Base-by-base conservation (phyloP, 1,140 invertebrate species). In the Camponotus pennsylvanicus region DNA sequence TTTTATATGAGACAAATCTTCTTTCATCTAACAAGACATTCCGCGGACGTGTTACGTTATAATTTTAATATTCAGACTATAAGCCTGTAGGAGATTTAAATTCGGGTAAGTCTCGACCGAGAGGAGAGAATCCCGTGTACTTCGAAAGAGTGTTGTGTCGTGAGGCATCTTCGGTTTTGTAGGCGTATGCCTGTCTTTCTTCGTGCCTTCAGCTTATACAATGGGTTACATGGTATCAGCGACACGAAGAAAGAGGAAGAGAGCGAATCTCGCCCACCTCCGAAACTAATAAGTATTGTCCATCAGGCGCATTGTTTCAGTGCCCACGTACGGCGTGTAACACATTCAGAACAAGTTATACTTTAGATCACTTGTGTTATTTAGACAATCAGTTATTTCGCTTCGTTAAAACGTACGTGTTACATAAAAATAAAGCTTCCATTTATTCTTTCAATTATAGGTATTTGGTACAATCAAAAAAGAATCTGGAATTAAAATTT, bases 211-310 rank as follows among this genome's bases (percentile, higher is more conserved):
- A 89, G 86, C 88, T 85, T 89, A 77, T 92, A 92, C 92, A 92
- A 92, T 92, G 89, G 85, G 87, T 84, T 89, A 93, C 89, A 86
- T 73, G 85, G 66, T 49, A 89, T 64, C 85, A 87, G 85, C 85
- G 55, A 45, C 73, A 75, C 18, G 67, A 66, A 63, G 86, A 90
- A 89, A 79, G 88, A 90, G 86, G 71, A 85, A 91, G 91, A 86
- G 59, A 76, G 85, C 69, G 84, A 86, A 75, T 92, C 49, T 52
- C 92, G 91, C 93, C 92, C 92, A 93, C 92, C 89, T 88, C 76
- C 84, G 75, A 91, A 93, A 92, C 91, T 93, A 93, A 93, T 93
- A 93, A 93, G 92, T 93, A 92, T 93, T 93, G 93, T 93, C 91
- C 92, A 88, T 91, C 92, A 88, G 86, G 59, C 85, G 92, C 88